Conservation (phyloP, 1,140 invertebrate genomes). For the Parapsyche elsis region DNA sequence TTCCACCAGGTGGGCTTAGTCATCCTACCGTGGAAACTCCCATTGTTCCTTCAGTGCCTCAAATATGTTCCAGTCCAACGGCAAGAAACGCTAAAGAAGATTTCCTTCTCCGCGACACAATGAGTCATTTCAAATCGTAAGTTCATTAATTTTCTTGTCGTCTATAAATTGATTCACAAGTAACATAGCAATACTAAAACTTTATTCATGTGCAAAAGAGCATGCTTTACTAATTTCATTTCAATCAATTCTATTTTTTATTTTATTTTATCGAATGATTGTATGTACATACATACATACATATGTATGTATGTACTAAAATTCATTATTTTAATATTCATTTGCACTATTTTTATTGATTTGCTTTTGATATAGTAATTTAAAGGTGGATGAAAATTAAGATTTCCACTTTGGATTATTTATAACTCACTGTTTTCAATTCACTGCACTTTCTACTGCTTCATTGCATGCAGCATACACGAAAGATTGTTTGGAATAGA, state of each 20-base stretch:
- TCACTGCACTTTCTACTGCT: conserved; percentile 59
- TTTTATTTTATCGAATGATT: too few relatives aligned
- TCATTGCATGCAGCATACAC: conserved; percentile 77
- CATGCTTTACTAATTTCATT: too few relatives aligned
- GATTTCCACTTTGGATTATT: conserved; percentile 2
- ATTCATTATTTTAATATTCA: neutral
- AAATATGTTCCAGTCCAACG: conserved; percentile 63
- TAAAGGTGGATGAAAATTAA: neutral
- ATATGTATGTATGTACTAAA: neutral
- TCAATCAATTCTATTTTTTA: too few relatives aligned
- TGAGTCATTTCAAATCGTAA: conserved; percentile 66
- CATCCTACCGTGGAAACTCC: conserved; percentile 50
- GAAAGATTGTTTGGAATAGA: conserved; percentile 80
- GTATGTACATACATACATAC: too few relatives aligned
- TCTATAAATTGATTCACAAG: too few relatives aligned
- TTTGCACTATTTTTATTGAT: conserved; percentile 22
- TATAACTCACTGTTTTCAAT: conserved; percentile 34
- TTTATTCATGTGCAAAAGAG: neutral
- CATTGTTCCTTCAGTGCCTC: conserved; percentile 58
- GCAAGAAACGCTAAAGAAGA: conserved; percentile 59
- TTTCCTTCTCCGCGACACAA: conserved; percentile 61
- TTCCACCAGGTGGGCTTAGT: conserved; percentile 23
- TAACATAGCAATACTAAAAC: too few relatives aligned
- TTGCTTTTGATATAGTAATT: conserved; percentile 26
- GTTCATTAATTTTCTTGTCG: conserved; percentile 48